Evolutionary conservation across 2,888 invertebrate genomes (phyloP), one percentile per base, ranked within the genome.

Genomic region (Erebia epiphron): DNA sequence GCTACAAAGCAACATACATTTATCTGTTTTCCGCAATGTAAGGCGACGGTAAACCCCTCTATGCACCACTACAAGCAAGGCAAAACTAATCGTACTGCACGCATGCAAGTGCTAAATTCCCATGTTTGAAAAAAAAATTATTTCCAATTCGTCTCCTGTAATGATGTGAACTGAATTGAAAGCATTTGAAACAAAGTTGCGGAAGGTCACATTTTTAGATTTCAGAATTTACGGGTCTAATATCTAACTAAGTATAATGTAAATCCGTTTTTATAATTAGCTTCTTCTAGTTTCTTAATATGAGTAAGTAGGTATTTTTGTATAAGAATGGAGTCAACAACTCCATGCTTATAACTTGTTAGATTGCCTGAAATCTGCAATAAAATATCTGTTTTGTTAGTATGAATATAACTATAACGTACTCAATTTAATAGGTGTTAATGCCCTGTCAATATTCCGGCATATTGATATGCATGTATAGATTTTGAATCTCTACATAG

Each of bases 1-100:
- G 82, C 80, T 85, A 88, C 89, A 86, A 86, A 83, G 88, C 84
- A 87, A 86, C 85, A 78, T 83, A 81, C 83, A 86, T 87, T 88
- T 89, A 89, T 89, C 86, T 85, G 84, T 84, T 83, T 82, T 83
- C 84, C 82, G 82, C 80, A 78, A 80, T 77, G 79, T 78, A 79
- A 64, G 69, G 74, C 73, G 69, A 71, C 70, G 77, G 69, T 74
- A 73, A 75, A 73, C 50, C 73, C 72, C 72, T 73, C 75, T 70
- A 70, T 67, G 54, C 68, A 69, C 49, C 49, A 67, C 62, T 67
- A 66, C 18, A 35, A 63, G 52, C 69, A 73, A 43, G 57, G 70
- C 43, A 71, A 61, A 69, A 54, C 63, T 57, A 50, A 21, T 26
- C 72, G 70, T 75, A 71, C 62, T 60, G 13, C 68, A 49, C 57